Evolutionary conservation across 2,797 vertebrate species (phyloP).

Genomic region (Vespertilio murinus): DNA sequence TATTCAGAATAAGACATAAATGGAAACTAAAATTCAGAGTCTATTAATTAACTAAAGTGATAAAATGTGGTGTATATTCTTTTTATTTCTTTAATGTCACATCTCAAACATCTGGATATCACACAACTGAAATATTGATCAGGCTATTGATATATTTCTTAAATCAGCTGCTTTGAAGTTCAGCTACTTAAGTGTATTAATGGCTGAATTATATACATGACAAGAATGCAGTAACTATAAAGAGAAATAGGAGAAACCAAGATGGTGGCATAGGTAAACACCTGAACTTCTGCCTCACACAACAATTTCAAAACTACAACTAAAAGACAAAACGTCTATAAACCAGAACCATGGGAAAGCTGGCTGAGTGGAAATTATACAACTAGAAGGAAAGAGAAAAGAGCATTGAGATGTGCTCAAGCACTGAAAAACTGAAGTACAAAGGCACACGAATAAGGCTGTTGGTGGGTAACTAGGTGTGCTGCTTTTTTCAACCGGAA

Average conservation of each 20-base stretch:
- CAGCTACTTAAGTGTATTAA: background rate
- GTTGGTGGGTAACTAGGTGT: too few species aligned
- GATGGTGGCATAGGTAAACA: too few species aligned
- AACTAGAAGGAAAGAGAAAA: too few species aligned
- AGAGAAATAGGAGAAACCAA: background rate
- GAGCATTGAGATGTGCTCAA: too few species aligned
- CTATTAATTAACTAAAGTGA: background rate
- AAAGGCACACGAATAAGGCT: too few species aligned
- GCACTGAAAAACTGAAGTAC: too few species aligned
- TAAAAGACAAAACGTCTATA: too few species aligned
- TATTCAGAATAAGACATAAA: background rate
- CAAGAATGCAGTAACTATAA: background rate
- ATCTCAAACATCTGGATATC: background rate
- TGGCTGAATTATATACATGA: background rate
- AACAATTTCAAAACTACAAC: too few species aligned
- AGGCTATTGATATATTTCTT: background rate
- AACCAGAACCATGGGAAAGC: too few species aligned
- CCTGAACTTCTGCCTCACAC: too few species aligned
- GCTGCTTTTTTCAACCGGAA: too few species aligned
- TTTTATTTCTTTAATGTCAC: slow-evolving; percentile 19
- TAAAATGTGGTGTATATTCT: background rate
- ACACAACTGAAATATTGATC: background rate
- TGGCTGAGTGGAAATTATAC: too few species aligned
- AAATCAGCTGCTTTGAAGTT: background rate
- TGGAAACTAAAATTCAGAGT: background rate